Percentiles rank a stretch among this genome's conserved stretches.
phyloP scores from a whole-genome alignment of 2,888 invertebrate species.

The Merodon equestris region DNA sequence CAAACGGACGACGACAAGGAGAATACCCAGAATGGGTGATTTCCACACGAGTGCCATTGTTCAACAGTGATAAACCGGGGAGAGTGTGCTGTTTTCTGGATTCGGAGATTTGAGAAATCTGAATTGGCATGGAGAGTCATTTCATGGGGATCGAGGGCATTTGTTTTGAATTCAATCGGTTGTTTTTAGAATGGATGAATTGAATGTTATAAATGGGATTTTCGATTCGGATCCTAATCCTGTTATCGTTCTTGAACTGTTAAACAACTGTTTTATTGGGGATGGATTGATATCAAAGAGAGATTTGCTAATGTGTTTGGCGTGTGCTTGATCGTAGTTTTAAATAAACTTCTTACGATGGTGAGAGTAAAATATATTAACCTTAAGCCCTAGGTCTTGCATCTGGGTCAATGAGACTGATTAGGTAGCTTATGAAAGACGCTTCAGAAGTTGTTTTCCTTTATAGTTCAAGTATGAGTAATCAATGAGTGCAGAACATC shows the following conservation, averaged over 20 bases:
- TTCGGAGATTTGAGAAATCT: neutral
- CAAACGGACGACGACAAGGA: constrained; percentile 2
- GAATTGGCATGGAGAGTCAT: neutral
- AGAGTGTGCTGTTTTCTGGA: constrained; percentile 17
- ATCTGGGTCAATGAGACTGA: too few species aligned
- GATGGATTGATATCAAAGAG: too few species aligned
- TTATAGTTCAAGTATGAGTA: too few species aligned
- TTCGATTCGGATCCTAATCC: constrained; percentile 26
- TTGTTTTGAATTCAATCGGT: constrained; percentile 36
- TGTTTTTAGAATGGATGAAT: constrained; percentile 30
- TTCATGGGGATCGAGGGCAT: constrained; percentile 12
- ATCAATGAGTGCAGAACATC: too few species aligned
- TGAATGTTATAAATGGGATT: constrained; percentile 30
- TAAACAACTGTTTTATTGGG: neutral
- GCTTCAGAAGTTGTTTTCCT: too few species aligned
- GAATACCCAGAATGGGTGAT: constrained; percentile 7
- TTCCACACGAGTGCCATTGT: constrained; percentile 37
- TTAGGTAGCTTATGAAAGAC: too few species aligned
- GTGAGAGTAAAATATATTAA: too few species aligned
- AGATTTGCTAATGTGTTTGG: too few species aligned
- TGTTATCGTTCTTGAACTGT: constrained; percentile 34
- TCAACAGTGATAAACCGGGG: neutral
- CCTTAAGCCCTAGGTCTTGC: too few species aligned
- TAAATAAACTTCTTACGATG: too few species aligned
- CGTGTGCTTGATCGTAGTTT: too few species aligned